Conservation (phyloP, 53 echinoderm and acorn worm species). For the Temnopleurus reevesii region DNA sequence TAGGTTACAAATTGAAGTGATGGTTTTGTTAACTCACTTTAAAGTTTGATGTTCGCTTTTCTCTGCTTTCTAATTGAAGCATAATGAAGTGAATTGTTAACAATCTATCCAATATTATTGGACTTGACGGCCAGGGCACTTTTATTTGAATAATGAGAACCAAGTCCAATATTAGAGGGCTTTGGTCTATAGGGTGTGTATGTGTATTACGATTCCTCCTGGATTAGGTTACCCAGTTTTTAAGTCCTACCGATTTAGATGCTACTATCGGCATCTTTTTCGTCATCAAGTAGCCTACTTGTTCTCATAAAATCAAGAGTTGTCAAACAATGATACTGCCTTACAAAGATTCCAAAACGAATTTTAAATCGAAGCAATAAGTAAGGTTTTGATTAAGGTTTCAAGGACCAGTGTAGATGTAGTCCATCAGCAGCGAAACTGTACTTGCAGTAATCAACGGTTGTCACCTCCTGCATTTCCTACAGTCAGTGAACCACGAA, state of each 20-base stretch:
- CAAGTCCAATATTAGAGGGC: not conserved
- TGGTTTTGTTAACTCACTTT: not conserved
- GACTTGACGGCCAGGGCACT: not conserved
- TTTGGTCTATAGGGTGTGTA: not conserved
- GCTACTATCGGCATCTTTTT: not conserved
- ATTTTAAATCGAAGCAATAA: not conserved
- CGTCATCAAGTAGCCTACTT: not conserved
- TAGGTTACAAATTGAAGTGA: slow-evolving; percentile 10
- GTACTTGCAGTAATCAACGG: too few species aligned
- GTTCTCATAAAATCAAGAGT: not conserved
- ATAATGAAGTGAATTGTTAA: slow-evolving; percentile 17
- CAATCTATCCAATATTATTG: not conserved
- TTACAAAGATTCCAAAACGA: not conserved
- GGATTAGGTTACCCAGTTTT: not conserved
- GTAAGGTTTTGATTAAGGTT: not conserved
- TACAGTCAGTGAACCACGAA: too few species aligned
- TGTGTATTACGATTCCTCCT: not conserved
- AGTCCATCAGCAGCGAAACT: too few species aligned
- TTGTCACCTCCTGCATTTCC: too few species aligned
- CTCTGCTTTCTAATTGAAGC: slow-evolving; percentile 13
- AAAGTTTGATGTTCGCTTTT: not conserved
- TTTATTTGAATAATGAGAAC: not conserved
- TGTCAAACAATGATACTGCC: not conserved
- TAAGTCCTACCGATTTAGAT: not conserved
- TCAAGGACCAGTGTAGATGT: not conserved